Percentiles rank a stretch among this genome's conserved stretches.
Evolutionary conservation across 2,797 vertebrate species (phyloP).

Genomic region (Poecilia velifera): DNA sequence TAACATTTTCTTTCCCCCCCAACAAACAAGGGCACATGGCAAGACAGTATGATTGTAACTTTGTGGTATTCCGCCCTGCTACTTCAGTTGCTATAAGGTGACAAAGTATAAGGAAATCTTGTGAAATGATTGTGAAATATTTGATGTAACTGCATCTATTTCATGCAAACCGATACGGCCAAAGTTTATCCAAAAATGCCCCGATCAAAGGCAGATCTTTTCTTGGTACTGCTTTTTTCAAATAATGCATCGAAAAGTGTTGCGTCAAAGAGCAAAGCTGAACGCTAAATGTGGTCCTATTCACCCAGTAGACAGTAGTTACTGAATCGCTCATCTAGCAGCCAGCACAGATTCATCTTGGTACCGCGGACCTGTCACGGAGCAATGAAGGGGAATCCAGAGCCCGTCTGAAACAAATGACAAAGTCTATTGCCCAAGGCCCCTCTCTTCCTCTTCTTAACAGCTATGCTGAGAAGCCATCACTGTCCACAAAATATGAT

Average conservation of each 20-base stretch:
- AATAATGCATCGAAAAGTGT: constrained; percentile 38
- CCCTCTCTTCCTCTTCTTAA: constrained; percentile 81
- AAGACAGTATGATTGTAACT: neutral
- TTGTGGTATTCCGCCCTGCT: constrained; percentile 14
- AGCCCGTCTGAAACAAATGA: constrained; percentile 87
- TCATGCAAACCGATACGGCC: constrained; percentile 12
- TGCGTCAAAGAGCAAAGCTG: constrained; percentile 47
- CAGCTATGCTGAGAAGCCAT: constrained; percentile 88
- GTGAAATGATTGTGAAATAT: constrained; percentile 27
- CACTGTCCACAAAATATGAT: constrained; percentile 92
- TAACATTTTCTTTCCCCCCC: neutral
- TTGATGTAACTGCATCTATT: neutral
- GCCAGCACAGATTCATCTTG: constrained; percentile 80
- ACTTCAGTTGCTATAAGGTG: constrained; percentile 30
- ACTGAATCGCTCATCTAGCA: constrained; percentile 78
- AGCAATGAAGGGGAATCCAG: constrained; percentile 81
- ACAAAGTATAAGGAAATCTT: constrained; percentile 32
- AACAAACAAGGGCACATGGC: neutral
- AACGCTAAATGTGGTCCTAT: constrained; percentile 57
- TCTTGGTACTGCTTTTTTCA: constrained; percentile 12
- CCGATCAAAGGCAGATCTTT: constrained; percentile 32
- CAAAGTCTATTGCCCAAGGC: constrained; percentile 91
- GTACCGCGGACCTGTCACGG: constrained; percentile 79
- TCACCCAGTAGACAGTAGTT: constrained; percentile 76
- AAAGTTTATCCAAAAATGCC: constrained; percentile 10